These are phyloP conservation scores for Calosoma granatense DNA, from an alignment of 1,140 invertebrate species.

Conservation along the genomic window DNA sequence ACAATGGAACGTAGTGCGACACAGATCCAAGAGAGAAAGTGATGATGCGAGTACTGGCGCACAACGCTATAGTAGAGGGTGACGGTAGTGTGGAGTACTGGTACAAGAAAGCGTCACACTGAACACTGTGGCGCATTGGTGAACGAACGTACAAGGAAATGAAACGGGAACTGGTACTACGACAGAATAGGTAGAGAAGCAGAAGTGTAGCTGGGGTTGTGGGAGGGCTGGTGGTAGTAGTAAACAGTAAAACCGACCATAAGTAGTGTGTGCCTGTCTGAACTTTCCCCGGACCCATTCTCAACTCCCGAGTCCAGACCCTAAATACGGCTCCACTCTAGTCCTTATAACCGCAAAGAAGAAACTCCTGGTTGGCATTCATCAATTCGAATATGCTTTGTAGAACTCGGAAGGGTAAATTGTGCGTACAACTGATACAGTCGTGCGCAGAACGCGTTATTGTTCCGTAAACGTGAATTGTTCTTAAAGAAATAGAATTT, in stretches of 20 bases:
- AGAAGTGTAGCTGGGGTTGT: neutral
- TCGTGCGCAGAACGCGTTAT: neutral
- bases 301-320: too few relatives aligned
- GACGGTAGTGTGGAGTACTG: too few relatives aligned
- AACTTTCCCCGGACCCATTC: too few relatives aligned
- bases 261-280: neutral
- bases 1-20: neutral
- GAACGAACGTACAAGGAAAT: neutral
- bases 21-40: neutral
- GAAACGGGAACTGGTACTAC: neutral
- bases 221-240: neutral
- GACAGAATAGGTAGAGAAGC: neutral
- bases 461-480: neutral
- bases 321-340: neutral
- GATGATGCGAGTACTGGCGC: too few relatives aligned
- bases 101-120: neutral
- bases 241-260: conserved; percentile 5
- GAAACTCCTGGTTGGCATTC: neutral
- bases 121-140: neutral
- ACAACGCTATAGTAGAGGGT: too few relatives aligned
- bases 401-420: neutral
- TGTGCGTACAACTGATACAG: neutral
- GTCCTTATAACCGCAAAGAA: too few relatives aligned
- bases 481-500: conserved; percentile 2
- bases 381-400: conserved; percentile 8